phyloP scores from a whole-genome alignment of 2,888 invertebrate genomes.

The Rhaphigaster nebulosa region DNA sequence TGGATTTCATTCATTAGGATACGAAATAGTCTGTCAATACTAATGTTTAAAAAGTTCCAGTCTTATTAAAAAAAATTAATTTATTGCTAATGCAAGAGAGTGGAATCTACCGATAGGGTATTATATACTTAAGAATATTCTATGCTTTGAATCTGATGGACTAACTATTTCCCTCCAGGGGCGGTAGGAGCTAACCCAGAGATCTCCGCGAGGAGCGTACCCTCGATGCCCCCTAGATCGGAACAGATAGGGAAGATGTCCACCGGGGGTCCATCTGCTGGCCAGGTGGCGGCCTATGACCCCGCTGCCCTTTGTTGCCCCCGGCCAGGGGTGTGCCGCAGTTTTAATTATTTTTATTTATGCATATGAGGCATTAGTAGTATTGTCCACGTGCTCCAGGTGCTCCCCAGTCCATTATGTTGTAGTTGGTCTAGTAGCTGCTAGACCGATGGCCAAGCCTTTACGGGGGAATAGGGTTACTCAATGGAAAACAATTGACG shows the following conservation, averaged over 20 bases:
- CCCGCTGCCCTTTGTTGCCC: conserved; percentile 47
- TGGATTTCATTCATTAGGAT: too few species aligned
- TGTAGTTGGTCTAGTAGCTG: background rate
- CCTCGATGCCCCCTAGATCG: background rate
- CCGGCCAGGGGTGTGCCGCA: background rate
- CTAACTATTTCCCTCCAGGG: too few species aligned
- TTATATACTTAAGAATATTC: too few species aligned
- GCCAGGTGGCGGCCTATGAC: conserved; percentile 7
- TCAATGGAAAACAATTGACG: conserved; percentile 9
- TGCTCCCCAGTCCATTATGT: conserved; percentile 9
- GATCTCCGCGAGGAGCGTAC: background rate
- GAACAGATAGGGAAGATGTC: conserved; percentile 28
- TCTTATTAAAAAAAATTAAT: too few species aligned
- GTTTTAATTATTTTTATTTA: conserved; percentile 57
- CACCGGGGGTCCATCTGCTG: conserved; percentile 47
- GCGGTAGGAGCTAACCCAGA: too few species aligned
- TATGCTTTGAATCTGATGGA: too few species aligned
- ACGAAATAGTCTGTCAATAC: too few species aligned
- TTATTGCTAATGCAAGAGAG: too few species aligned
- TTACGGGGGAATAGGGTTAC: background rate
- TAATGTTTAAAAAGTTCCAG: too few species aligned
- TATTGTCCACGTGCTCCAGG: conserved; percentile 27
- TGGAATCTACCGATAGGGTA: too few species aligned
- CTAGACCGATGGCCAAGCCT: background rate
- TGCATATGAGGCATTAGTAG: conserved; percentile 51